A percentile compares a stretch with the other conserved stretches of the same genome.
Conservation (phyloP, 1,140 invertebrate genomes). For the Dendroctonus ponderosae region DNA sequence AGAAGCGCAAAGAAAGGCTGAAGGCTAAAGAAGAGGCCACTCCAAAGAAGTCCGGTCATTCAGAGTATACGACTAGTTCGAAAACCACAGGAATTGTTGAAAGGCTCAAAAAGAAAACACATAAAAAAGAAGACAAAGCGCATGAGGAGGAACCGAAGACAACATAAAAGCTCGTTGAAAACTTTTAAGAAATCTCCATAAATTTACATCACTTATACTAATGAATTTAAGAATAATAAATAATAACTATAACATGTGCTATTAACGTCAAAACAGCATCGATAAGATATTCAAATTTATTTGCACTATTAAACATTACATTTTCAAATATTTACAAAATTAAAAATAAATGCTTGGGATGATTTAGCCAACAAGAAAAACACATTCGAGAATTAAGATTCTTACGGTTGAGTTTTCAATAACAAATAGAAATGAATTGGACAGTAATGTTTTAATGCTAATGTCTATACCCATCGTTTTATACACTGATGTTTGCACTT, state of each 20-base stretch:
- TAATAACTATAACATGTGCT: neutral
- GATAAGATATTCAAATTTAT: conserved; percentile 32
- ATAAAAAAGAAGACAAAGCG: conserved; percentile 1
- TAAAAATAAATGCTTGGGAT: conserved; percentile 26
- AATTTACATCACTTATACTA: neutral
- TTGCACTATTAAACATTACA: conserved; percentile 31
- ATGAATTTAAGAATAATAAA: neutral
- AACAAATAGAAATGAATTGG: conserved; percentile 28
- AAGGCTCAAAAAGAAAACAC: neutral
- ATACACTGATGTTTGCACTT: conserved; percentile 34
- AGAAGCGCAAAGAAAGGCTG: conserved; percentile 10
- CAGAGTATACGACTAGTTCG: conserved; percentile 9
- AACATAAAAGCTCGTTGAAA: neutral
- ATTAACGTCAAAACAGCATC: neutral
- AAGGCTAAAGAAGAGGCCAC: neutral
- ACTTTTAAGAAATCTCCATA: neutral
- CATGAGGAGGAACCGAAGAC: neutral
- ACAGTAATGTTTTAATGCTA: conserved; percentile 35
- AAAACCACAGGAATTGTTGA: conserved; percentile 8
- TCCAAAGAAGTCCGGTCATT: neutral
- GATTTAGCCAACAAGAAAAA: conserved; percentile 19
- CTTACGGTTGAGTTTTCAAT: conserved; percentile 13
- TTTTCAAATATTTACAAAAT: conserved; percentile 27
- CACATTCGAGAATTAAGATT: conserved; percentile 9
- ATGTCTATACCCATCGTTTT: conserved; percentile 32